Percentiles rank a stretch among this genome's conserved stretches.
phyloP scores from a whole-genome alignment of 1,140 invertebrate species.

The Drosophila sturtevanti region DNA sequence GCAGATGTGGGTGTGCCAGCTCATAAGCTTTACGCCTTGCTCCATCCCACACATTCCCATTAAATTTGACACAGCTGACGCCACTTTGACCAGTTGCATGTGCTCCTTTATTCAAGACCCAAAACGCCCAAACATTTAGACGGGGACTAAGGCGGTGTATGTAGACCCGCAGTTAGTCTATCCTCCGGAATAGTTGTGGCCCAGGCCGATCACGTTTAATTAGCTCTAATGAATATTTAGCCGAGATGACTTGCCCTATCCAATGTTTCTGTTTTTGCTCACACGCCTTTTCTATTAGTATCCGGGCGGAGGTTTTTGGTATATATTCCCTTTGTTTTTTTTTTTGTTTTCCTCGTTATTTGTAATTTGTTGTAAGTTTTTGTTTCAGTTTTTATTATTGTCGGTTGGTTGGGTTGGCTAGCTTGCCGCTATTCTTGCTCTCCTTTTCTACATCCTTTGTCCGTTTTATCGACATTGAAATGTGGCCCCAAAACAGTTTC shows the following conservation, averaged over 20 bases:
- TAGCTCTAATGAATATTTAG: constrained; percentile 76
- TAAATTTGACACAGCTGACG: constrained; percentile 14
- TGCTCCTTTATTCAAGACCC: not conserved
- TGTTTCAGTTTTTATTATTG: constrained; percentile 77
- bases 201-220: constrained; percentile 67
- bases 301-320: not conserved
- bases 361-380: constrained; percentile 79
- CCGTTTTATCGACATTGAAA: constrained; percentile 78
- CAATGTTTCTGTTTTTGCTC: constrained; percentile 60
- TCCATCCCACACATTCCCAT: not conserved
- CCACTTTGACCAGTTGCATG: constrained; percentile 49
- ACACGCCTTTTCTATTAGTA: constrained; percentile 69
- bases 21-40: not conserved
- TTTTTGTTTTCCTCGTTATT: constrained; percentile 66
- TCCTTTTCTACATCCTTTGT: not conserved
- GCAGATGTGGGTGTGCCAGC: not conserved
- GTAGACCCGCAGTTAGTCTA: constrained; percentile 13
- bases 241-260: constrained; percentile 34
- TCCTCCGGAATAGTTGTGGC: constrained; percentile 1
- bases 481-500: constrained; percentile 81
- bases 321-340: not conserved
- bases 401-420: constrained; percentile 36
- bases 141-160: not conserved
- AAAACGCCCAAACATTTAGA: not conserved
- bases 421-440: not conserved